Conservation (phyloP, 1,140 invertebrate species). For the Brevipalpus yothersi region DNA sequence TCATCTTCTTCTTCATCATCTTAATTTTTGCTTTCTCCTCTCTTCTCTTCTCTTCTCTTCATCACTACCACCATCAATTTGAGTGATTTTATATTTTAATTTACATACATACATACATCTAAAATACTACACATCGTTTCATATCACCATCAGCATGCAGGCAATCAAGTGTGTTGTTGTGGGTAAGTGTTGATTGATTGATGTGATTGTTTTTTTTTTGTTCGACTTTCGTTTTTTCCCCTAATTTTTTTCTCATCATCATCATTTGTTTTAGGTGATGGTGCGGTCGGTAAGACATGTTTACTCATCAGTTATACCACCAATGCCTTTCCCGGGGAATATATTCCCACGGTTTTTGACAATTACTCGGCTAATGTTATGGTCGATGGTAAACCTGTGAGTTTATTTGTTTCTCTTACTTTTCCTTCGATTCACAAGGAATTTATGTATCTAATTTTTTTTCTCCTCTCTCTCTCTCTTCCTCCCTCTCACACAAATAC, state of each 20-base stretch:
- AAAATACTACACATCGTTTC: no score
- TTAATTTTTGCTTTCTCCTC: no score
- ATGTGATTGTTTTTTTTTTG: not conserved
- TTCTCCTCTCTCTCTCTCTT: no score
- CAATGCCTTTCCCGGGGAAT: constrained; percentile 94
- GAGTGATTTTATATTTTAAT: no score
- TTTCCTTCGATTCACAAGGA: no score
- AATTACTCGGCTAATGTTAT: constrained; percentile 99
- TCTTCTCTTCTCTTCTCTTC: no score
- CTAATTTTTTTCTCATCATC: not conserved
- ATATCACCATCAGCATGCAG: constrained; percentile 42
- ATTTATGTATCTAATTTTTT: no score
- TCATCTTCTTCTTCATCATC: no score
- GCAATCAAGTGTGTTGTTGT: constrained; percentile 98
- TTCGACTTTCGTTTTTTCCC: not conserved
- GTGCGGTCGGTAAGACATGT: constrained; percentile 93
- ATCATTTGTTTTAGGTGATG: constrained; percentile 15
- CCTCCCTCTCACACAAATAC: no score
- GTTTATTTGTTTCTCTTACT: no score
- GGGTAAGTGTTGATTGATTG: constrained; percentile 53
- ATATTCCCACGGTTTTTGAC: constrained; percentile 95
- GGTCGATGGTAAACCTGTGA: constrained; percentile 80
- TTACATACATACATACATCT: no score
- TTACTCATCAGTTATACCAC: constrained; percentile 98
- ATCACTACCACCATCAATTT: no score